Evolutionary conservation across 1,140 invertebrate genomes (phyloP), one percentile per base, ranked within the genome.

Genomic region (Penaeus japonicus): DNA sequence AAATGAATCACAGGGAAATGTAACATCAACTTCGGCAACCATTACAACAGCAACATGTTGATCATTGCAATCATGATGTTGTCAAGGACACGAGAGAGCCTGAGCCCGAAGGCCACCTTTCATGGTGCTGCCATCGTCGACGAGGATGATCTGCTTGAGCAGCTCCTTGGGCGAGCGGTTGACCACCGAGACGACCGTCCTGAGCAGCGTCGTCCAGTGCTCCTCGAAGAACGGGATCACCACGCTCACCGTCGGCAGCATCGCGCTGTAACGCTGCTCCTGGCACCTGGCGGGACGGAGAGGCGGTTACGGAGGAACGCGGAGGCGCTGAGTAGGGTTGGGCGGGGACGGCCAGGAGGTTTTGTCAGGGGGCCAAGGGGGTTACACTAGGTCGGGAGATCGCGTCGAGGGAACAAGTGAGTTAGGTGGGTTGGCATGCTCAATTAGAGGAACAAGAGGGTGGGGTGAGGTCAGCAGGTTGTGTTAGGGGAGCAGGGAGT

Each of bases 191-290:
- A 99, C 97, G 0, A 99, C 97, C 0, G 98, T 98, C 57, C 98
- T 93, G 30, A 99, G 92, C 30, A 94, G 92, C 5, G 93, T 92
- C 24, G 93, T 93, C 91, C 92, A 93, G 22, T 93, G 94, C 91
- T 94, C 94, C 91, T 98, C 98, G 93, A 98, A 97, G 93, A 98
- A 98, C 92, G 98, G 99, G 90, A 99, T 97, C 77, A 99, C 97
- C 10, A 99, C 98, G 77, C 97, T 96, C 1, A 98, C 98, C 47
- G 95, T 93, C 0, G 98, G 98, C 53, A 99, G 93, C 90, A 97
- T 94, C 80, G 93, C 93, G 88, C 96, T 93, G 92, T 98, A 99
- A 89, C 94, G 94, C 91, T 96, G 95, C 39, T 93, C 94, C 91
- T 94, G 94, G 92, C 98, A 98, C 89, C 94, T 94, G 89, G 18